These are phyloP conservation scores for Pseudomyrmex dendroicus DNA, from an alignment of 1,140 invertebrate species.

Conservation along the genomic window DNA sequence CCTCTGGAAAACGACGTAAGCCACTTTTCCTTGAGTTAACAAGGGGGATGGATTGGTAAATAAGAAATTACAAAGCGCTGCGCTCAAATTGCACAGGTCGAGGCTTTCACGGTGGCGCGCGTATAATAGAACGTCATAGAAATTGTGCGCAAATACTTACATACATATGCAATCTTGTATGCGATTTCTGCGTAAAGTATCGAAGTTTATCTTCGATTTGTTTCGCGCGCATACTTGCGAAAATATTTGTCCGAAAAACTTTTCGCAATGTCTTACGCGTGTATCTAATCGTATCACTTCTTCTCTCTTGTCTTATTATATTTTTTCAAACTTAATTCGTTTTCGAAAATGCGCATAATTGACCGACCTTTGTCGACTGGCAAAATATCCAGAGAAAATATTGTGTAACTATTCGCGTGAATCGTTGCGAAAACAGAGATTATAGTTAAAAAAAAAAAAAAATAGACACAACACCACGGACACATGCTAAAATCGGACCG, in stretches of 20 bases:
- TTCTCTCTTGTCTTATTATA: too few relatives aligned
- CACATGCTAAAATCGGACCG: constrained; percentile 25
- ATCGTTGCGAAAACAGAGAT: constrained; percentile 16
- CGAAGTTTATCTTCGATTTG: not conserved
- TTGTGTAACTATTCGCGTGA: not conserved
- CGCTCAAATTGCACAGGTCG: constrained; percentile 55
- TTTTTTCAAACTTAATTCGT: too few relatives aligned
- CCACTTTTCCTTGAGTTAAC: constrained; percentile 67
- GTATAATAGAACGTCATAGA: constrained; percentile 40
- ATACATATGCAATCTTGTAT: not conserved
- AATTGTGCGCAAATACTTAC: constrained; percentile 28
- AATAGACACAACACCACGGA: constrained; percentile 4
- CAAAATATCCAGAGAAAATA: not conserved
- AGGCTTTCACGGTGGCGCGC: constrained; percentile 13
- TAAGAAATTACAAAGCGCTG: constrained; percentile 62
- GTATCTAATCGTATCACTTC: too few relatives aligned
- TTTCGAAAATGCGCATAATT: too few relatives aligned
- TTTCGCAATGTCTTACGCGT: too few relatives aligned
- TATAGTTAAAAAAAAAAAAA: constrained; percentile 24
- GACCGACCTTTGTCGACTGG: too few relatives aligned
- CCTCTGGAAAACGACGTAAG: constrained; percentile 64
- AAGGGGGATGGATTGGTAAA: constrained; percentile 58
- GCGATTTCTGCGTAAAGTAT: not conserved
- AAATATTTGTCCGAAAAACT: too few relatives aligned
- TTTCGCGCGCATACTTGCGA: too few relatives aligned